Evolutionary conservation across 2,888 invertebrate genomes (phyloP).

Genomic region (Sphaerophoria taeniata): DNA sequence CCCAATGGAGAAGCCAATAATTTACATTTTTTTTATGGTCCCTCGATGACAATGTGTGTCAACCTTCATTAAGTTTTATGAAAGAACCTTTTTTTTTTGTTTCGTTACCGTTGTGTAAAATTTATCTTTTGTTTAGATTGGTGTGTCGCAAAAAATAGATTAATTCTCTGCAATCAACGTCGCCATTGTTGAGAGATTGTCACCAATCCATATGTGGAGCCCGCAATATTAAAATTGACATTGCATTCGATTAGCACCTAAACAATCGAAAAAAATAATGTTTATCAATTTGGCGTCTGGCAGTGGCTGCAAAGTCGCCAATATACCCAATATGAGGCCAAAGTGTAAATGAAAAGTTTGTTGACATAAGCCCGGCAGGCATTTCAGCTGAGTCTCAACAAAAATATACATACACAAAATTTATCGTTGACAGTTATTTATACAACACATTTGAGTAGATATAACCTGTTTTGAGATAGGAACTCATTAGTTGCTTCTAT

Average conservation of each 20-base stretch:
- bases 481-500: conserved; percentile 3
- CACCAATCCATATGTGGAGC: neutral
- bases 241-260: conserved; percentile 62
- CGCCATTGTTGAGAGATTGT: conserved; percentile 39
- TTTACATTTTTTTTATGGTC: conserved; percentile 33
- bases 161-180: conserved; percentile 30
- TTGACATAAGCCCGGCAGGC: conserved; percentile 58
- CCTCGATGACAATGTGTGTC: conserved; percentile 12
- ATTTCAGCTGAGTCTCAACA: conserved; percentile 40
- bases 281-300: conserved; percentile 30
- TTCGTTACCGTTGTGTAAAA: conserved; percentile 6
- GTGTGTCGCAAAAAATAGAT: conserved; percentile 37
- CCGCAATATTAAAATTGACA: conserved; percentile 57
- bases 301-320: conserved; percentile 9
- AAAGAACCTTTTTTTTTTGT: conserved; percentile 27
- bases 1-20: conserved; percentile 45
- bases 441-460: neutral
- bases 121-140: conserved; percentile 41
- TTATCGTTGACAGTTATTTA: conserved; percentile 63
- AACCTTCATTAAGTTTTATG: conserved; percentile 52
- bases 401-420: conserved; percentile 41
- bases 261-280: conserved; percentile 52
- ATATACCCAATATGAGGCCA: neutral
- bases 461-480: conserved; percentile 48
- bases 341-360: conserved; percentile 44